Percentiles rank a stretch among this genome's conserved stretches.
These are phyloP conservation scores for Homarus americanus DNA, from an alignment of 1,140 invertebrate genomes.

Conservation along the genomic window DNA sequence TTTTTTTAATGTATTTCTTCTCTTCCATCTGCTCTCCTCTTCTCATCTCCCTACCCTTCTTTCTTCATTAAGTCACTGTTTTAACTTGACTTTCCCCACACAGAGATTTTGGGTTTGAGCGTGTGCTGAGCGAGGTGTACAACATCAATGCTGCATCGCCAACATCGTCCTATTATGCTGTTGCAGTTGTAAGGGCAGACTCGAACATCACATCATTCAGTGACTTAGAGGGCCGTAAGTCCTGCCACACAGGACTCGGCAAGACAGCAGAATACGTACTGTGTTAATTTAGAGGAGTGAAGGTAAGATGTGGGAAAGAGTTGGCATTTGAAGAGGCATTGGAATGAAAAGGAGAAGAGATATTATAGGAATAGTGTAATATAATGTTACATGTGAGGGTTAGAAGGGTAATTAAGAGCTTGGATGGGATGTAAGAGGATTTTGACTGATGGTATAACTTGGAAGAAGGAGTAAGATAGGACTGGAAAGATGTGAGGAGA, in stretches of 20 bases:
- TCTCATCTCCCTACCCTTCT: no score
- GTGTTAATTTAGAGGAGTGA: neutral
- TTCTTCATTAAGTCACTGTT: no score
- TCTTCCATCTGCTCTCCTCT: no score
- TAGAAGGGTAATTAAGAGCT: neutral
- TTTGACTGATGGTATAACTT: neutral
- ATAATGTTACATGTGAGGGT: neutral
- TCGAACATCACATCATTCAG: constrained; percentile 83
- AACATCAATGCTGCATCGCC: constrained; percentile 81
- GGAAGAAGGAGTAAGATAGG: neutral
- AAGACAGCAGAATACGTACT: constrained; percentile 90
- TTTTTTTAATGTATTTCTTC: no score
- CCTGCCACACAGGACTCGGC: constrained; percentile 95
- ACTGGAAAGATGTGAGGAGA: no score
- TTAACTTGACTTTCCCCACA: no score
- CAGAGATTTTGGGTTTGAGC: constrained; percentile 82
- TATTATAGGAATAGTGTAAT: neutral
- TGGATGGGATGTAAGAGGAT: neutral
- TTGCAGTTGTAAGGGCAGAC: constrained; percentile 72
- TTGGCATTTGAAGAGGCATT: no score
- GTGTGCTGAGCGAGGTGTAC: constrained; percentile 80
- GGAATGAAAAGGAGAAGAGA: neutral
- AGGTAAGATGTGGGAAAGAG: neutral
- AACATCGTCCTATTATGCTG: constrained; percentile 75
- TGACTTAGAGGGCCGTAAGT: constrained; percentile 86